Evolutionary conservation across 2,888 invertebrate species (phyloP), one percentile per base, ranked within the genome.

Genomic region (Cosmia trapezina): DNA sequence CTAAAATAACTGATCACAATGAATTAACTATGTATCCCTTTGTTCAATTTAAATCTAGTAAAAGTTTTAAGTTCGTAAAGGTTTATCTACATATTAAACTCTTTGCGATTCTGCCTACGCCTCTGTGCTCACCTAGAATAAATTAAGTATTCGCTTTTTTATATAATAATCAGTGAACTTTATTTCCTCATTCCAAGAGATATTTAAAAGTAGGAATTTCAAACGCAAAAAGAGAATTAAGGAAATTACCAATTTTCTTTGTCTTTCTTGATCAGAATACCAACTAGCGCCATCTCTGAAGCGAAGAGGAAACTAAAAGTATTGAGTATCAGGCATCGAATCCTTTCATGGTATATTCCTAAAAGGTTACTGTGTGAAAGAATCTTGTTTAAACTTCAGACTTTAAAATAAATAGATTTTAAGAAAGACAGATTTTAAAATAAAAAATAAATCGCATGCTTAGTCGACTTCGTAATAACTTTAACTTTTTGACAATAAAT

Each of bases 201-300:
- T 68, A 78, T 74, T 74, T 74, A 62, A 79, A 67, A 54, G 53
- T n/a, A n/a, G 62, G 64, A 79, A 70, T 74, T 73, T 78, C 53
- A 70, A 79, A 53, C 41, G 14, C 56, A 70, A 79, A 79, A 63
- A 61, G 12, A 43, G 37, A 64, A 71, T 71, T 56, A 71, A 67
- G 74, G 19, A 74, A 68, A 74, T 68, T 4, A 47, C 51, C 45
- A 69, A 61, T 70, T 74, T 65, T 68, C 69, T 74, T 80, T 74
- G 64, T 83, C 64, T 41, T 54, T 68, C 74, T 74, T 51, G 57
- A 28, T 59, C 41, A 19, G 67, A 74, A 74, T 62, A 47, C 33
- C 60, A 51, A 64, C 47, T 51, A 70, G 66, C 81, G 84, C 73
- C 84, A 82, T 82, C 82, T 83, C 41, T 81, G 66, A 28, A 37